Conservation (phyloP, 2,888 invertebrate species). For the Drosophila formosana region DNA sequence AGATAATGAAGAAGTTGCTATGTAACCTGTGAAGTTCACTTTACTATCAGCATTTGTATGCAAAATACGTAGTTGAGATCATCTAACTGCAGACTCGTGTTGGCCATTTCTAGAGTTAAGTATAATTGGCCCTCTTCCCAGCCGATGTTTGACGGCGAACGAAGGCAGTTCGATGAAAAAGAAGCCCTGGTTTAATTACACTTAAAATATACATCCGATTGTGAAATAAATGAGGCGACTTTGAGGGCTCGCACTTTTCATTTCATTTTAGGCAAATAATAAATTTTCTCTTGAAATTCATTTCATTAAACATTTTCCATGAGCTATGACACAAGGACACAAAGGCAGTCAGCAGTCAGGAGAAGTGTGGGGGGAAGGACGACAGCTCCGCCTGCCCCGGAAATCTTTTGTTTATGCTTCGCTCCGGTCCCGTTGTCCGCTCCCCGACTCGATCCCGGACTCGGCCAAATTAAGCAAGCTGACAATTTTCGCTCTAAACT, state of each 20-base stretch:
- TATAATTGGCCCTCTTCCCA: constrained; percentile 47
- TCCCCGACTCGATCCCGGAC: constrained; percentile 22
- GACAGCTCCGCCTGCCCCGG: constrained; percentile 47
- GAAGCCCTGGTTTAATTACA: constrained; percentile 65
- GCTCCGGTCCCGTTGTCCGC: neutral
- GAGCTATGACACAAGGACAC: constrained; percentile 58
- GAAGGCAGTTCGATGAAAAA: constrained; percentile 33
- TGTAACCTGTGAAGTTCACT: constrained; percentile 1
- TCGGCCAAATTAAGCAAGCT: constrained; percentile 79
- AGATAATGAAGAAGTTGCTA: constrained; percentile 1
- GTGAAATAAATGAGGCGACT: constrained; percentile 49
- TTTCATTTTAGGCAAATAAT: constrained; percentile 75
- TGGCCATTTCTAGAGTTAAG: constrained; percentile 30
- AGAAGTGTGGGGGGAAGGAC: neutral
- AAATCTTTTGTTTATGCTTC: constrained; percentile 77
- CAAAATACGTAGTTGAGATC: constrained; percentile 22
- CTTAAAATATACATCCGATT: constrained; percentile 64
- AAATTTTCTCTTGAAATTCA: constrained; percentile 78
- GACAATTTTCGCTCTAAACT: constrained; percentile 82
- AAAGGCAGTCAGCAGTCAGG: constrained; percentile 13
- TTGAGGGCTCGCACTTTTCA: constrained; percentile 70
- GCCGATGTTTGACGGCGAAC: neutral
- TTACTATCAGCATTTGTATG: constrained; percentile 26
- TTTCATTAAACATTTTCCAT: constrained; percentile 76
- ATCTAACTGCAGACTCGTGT: constrained; percentile 33